Percentiles rank a stretch among this genome's conserved stretches.
phyloP scores from a whole-genome alignment of 1,140 invertebrate genomes.

The Diabrotica undecimpunctata region DNA sequence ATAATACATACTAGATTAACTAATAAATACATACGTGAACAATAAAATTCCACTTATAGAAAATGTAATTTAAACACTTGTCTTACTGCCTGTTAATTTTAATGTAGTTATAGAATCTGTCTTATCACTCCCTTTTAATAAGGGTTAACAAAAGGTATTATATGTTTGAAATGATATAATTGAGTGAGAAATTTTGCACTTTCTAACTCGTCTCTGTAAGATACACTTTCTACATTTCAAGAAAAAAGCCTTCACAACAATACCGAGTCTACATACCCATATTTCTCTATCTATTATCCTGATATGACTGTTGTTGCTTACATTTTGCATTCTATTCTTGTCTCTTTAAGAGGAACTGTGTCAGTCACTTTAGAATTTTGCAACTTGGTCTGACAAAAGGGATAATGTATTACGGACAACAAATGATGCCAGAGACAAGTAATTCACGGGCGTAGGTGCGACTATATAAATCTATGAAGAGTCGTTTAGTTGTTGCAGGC shows the following conservation, averaged over 20 bases:
- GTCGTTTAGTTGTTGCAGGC: no score
- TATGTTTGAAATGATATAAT: no score
- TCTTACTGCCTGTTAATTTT: no score
- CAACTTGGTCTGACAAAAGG: conserved; percentile 10
- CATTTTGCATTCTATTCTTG: conserved; percentile 1
- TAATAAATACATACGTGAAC: no score
- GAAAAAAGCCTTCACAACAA: conserved; percentile 2
- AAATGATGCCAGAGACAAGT: conserved; percentile 3
- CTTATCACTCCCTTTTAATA: no score
- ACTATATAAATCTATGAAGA: no score
- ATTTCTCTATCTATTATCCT: conserved; percentile 10
- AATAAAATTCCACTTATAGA: no score
- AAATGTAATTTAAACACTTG: no score
- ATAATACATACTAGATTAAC: no score
- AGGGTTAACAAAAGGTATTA: no score
- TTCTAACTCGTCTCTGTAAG: not conserved
- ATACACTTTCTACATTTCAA: conserved; percentile 7
- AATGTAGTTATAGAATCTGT: no score
- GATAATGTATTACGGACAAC: conserved; percentile 9
- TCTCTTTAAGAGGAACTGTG: conserved; percentile 14
- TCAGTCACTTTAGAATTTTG: conserved; percentile 13
- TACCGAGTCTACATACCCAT: conserved; percentile 6
- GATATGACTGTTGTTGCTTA: conserved; percentile 9
- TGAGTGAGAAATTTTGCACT: not conserved
- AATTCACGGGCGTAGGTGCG: not conserved